A percentile compares a stretch with the other conserved stretches of the same genome.
Evolutionary conservation across 1,140 invertebrate genomes (phyloP).

Genomic region (Trypoxylus dichotomus): DNA sequence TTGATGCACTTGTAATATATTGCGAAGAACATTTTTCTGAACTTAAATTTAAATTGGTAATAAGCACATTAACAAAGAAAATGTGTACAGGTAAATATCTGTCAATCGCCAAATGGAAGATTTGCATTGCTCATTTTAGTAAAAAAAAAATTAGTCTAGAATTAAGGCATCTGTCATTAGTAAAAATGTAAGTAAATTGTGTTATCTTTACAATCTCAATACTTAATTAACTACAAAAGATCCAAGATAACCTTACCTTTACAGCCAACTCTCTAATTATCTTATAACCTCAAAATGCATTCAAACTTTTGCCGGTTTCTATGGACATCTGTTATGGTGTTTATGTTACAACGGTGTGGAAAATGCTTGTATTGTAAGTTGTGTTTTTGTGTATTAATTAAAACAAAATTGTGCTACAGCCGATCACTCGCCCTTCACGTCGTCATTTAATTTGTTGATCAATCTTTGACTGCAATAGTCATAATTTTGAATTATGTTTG

Average conservation of each 20-base stretch:
- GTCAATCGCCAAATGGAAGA: no score
- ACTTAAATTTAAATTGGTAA: no score
- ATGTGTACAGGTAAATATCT: no score
- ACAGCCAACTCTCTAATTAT: not conserved
- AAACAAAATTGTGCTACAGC: not conserved
- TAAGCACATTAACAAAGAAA: no score
- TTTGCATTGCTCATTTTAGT: no score
- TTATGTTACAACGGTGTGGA: not conserved
- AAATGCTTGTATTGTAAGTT: not conserved
- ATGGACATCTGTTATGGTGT: not conserved
- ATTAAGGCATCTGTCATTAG: no score
- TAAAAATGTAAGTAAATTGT: no score
- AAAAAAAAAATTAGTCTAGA: no score
- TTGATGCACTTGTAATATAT: no score
- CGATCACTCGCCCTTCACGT: not conserved
- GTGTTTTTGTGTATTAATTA: not conserved
- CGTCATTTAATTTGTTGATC: not conserved
- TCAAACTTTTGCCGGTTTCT: conserved; percentile 13
- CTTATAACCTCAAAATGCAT: conserved; percentile 1
- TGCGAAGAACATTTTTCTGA: no score
- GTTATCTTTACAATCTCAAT: no score
- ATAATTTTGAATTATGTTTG: not conserved
- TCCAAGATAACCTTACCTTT: conserved; percentile 3
- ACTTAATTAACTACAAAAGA: no score
- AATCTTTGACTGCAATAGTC: not conserved